Evolutionary conservation across 2,797 vertebrate genomes (phyloP), one percentile per base, ranked within the genome.

Genomic region (Poeciliopsis turneri): DNA sequence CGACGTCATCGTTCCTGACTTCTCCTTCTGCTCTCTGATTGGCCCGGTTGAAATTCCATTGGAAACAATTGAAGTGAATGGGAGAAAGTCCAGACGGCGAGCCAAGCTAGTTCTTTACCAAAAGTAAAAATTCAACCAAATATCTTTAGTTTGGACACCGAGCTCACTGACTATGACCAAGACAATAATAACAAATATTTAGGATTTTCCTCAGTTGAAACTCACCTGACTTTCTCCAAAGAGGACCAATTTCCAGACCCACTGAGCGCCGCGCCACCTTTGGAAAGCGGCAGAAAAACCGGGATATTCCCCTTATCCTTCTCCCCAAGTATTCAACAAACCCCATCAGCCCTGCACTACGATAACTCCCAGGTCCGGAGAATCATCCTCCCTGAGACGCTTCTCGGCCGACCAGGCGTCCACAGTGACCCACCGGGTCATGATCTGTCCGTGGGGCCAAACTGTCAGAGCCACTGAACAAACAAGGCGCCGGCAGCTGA

Each of bases 171-270:
- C 2, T 68, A 25, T 25, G 10, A 23, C 64, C 28, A 61, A 53
- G 23, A 61, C 33, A 3, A 1, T 33, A 33, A 61, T 41, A 45
- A 28, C 16, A 46, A 15, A 1, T 28, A 8, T 46, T 15, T 25
- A n/a, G 8, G 41, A 57, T 36, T 57, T 18, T 46, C 20, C n/a
- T 4, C 16, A 12, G 18, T 53, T 0, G 66, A 66, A 68, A 84
- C 96, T 95, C 92, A 96, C 95, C 95, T 0, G 93, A 88, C 80
- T 66, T 88, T 66, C 82, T 93, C 94, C 94, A 95, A 69, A 95
- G 84, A 78, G 91, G 86, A n/a, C 90, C 66, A 75, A 96, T 86
- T 45, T 95, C 94, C 92, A 94, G 86, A 0, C 85, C 85, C 5
- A 95, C 88, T 0, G 91, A 93, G 68, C 88, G 86, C 1, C 88